Evolutionary conservation across 1,140 invertebrate species (phyloP).

Genomic region (Zophobas morio): DNA sequence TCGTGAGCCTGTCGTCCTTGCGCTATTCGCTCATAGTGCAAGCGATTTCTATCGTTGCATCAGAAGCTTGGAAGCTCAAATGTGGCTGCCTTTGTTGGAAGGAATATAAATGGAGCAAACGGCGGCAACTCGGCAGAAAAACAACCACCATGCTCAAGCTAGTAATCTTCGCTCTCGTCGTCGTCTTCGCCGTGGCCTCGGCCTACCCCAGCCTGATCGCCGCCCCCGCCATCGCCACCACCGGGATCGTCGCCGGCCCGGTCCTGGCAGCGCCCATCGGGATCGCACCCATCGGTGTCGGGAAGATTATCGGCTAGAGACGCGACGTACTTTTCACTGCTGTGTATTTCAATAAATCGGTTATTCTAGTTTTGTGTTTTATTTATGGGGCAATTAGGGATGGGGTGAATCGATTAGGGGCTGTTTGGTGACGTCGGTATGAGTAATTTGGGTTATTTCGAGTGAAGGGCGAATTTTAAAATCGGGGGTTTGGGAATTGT

Average conservation of each 20-base stretch:
- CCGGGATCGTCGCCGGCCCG: neutral
- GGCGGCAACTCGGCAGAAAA: too few species aligned
- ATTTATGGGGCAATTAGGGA: too few species aligned
- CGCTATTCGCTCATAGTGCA: neutral
- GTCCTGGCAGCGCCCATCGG: neutral
- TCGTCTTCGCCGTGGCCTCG: neutral
- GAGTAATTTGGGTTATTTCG: too few species aligned
- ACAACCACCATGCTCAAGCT: neutral
- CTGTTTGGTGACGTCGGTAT: too few species aligned
- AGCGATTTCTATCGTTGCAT: neutral
- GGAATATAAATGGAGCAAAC: too few species aligned
- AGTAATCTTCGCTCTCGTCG: neutral
- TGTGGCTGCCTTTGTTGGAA: too few species aligned
- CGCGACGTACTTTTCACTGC: too few species aligned
- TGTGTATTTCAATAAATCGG: too few species aligned
- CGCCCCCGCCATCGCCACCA: neutral
- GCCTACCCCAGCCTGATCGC: neutral
- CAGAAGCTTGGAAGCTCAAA: constrained; percentile 6
- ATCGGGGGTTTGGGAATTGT: too few species aligned
- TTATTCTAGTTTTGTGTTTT: too few species aligned
- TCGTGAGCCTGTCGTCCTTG: neutral
- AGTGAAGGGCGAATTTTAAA: too few species aligned
- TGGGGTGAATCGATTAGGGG: too few species aligned
- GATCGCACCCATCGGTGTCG: neutral
- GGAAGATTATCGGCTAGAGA: neutral